Base-by-base conservation (phyloP, 2,888 invertebrate genomes). In the Eurytoma adleriae region DNA sequence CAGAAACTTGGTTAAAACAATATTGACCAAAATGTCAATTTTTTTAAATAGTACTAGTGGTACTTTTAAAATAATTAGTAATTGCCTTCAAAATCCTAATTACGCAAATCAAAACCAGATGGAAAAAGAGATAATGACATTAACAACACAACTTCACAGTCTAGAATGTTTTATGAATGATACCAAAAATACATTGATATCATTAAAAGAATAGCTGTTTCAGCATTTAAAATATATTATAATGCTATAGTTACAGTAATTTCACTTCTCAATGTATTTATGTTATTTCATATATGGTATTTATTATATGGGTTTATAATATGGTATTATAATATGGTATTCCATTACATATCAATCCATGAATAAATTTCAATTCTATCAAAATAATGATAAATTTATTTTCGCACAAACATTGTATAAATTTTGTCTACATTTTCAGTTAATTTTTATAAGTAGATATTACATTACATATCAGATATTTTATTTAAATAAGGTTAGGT, bases 91-190 rank as follows among this genome's bases (percentile, higher is more conserved):
- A 2, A 73, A 52, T 12, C 64, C 64, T 20, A 30, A 10, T 13
- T 3, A n/a, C 13, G 24, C 14, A 0, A 30, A 54, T 3, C 18
- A 30, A 18, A 3, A 56, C 14, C n/a, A 52, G 2, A 18, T 73
- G 30, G 20, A 54, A 64, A 18, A 14, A 30, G 18, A 54, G 14
- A 18, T 73, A 5, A 18, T 20, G n/a, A 24, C 14, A 30, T 30
- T 64, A 3, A 64, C 30, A 12, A 7, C 3, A 16, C 27, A 56
- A 5, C n/a, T 64, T 7, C 27, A 54, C 4, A 18, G 20, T 40
- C 16, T 70, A 14, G 30, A 40, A 40, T 10, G 18, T 20, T 16
- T 24, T n/a, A 56, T 70, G 70, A 18, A 70, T 3, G 57, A 70
- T 20, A 20, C 20, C 14, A 12, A 4, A 57, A 18, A 59, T 12